These are phyloP conservation scores for Eumerus sabulonum DNA, from an alignment of 2,888 invertebrate species.

Conservation along the genomic window DNA sequence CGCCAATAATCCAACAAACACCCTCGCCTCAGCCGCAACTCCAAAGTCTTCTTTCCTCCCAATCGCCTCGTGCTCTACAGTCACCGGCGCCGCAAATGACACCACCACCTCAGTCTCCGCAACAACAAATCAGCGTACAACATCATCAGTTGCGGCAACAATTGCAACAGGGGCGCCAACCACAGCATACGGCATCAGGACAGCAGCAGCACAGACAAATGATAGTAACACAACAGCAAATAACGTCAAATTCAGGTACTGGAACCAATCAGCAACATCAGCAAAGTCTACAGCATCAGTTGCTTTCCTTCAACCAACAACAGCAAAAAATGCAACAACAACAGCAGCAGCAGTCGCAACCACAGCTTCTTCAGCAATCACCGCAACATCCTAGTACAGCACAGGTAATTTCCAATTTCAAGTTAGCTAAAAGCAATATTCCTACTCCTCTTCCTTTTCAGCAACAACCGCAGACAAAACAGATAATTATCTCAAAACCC, in stretches of 20 bases:
- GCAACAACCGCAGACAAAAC: conserved; percentile 71
- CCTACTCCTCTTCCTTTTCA: conserved; percentile 67
- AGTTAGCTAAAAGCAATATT: not conserved
- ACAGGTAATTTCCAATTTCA: conserved; percentile 33
- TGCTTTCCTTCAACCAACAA: conserved; percentile 73
- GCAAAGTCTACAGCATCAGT: conserved; percentile 75
- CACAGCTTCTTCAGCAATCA: conserved; percentile 51
- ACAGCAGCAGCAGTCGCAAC: conserved; percentile 58
- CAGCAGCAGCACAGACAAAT: conserved; percentile 66
- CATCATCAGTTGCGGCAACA: conserved; percentile 76
- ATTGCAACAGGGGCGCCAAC: conserved; percentile 73
- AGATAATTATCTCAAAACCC: conserved; percentile 73
- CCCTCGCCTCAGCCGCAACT: conserved; percentile 75
- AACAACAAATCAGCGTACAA: conserved; percentile 71
- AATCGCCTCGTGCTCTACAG: conserved; percentile 76
- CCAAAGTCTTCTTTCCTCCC: conserved; percentile 76
- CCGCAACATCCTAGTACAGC: conserved; percentile 43
- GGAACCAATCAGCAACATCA: conserved; percentile 74
- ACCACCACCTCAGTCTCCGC: conserved; percentile 77
- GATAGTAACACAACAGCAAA: conserved; percentile 52
- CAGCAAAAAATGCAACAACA: conserved; percentile 68
- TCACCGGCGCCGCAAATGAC: conserved; percentile 79
- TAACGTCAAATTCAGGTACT: conserved; percentile 71
- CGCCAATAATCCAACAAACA: conserved; percentile 75
- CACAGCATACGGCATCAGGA: conserved; percentile 67